A percentile compares a stretch with the other conserved stretches of the same genome.
These are phyloP conservation scores for Salvelinus namaycush DNA, from an alignment of 2,113 vertebrate species.

Conservation along the genomic window DNA sequence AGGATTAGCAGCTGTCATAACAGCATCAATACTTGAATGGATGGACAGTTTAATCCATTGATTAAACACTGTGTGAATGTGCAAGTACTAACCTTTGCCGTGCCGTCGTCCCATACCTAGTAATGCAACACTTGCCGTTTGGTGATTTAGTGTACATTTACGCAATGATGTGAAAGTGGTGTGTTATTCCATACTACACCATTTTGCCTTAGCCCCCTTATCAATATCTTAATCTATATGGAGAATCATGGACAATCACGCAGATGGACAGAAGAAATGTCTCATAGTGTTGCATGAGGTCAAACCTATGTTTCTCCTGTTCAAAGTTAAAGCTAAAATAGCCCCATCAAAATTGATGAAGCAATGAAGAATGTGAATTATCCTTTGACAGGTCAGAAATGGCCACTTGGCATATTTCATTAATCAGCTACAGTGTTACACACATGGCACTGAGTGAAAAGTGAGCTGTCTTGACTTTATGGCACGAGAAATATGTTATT, in stretches of 20 bases:
- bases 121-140: constrained; percentile 46
- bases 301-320: constrained; percentile 39
- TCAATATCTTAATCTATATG: constrained; percentile 62
- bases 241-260: constrained; percentile 19
- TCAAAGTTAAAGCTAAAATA: constrained; percentile 46
- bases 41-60: constrained; percentile 74
- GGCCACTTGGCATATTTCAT: constrained; percentile 52
- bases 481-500: too few species aligned
- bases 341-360: constrained; percentile 61
- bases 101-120: constrained; percentile 33
- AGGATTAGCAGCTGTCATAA: constrained; percentile 73
- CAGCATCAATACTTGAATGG: constrained; percentile 70
- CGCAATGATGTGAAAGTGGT: constrained; percentile 67
- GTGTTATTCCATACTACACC: constrained; percentile 62
- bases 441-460: constrained; percentile 9
- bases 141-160: constrained; percentile 70
- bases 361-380: constrained; percentile 56
- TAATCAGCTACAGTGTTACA: constrained; percentile 35
- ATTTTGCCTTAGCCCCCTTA: constrained; percentile 55
- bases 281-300: constrained; percentile 57
- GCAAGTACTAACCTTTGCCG: constrained; percentile 47
- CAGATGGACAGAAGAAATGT: constrained; percentile 23
- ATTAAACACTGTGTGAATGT: constrained; percentile 74
- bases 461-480: constrained; percentile 2
- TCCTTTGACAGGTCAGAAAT: constrained; percentile 61